Base-by-base conservation (phyloP, 2,113 vertebrate genomes). In the Empidonax traillii region DNA sequence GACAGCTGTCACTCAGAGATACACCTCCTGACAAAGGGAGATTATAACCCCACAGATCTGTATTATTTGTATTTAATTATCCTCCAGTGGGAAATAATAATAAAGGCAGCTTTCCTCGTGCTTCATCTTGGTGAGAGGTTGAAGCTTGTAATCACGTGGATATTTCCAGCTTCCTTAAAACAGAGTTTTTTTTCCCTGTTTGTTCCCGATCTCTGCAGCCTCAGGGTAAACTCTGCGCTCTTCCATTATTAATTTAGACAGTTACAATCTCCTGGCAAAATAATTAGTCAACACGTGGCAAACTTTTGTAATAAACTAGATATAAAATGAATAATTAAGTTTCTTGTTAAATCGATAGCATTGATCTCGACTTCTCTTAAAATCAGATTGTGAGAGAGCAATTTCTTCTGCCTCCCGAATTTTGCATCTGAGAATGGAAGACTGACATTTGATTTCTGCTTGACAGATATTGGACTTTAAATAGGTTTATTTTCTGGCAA, bases 321-420 rank as follows among this genome's bases (percentile, higher is more conserved):
- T 98, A 97, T 95, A 97, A 97, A 97, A 97, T 97, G 95, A 98
- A 98, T 98, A 98, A 98, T 98, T 95, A 98, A 98, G 92, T 67
- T 87, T 89, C 69, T 78, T 91, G 78, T 95, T 95, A 96, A 96
- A 95, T 98, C 97, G 95, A 97, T 98, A 97, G 31, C 75, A 98
- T 98, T 89, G 97, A 98, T 98, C 78, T 81, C 66, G 28, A 73
- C 92, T 62, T 91, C 76, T 85, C 84, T 83, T 94, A 80, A 96
- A 98, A 98, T 97, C 92, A 94, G 95, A 97, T 96, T 97, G 65
- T 73, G 93, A 90, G 95, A 95, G 6, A 81, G 83, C 77, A 90
- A 91, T 97, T 96, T 96, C 75, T 96, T 97, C 96, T 94, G 83
- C 96, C 84, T 94, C 87, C 72, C 43, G 86, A 96, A 86, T 90